Conservation (phyloP, 1,140 invertebrate species). For the Chlorops oryzae region DNA sequence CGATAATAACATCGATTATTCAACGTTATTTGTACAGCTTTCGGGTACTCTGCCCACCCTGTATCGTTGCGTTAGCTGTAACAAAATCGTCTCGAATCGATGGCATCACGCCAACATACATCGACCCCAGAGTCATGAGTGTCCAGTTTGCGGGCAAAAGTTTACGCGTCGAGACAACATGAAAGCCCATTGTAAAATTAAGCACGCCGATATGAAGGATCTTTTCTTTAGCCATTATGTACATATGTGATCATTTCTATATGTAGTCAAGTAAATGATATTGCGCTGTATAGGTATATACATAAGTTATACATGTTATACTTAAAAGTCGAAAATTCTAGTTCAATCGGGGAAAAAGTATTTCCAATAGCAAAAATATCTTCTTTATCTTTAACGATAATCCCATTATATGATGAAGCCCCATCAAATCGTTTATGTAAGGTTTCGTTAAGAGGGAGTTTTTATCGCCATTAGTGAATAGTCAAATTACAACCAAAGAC, state of each 20-base stretch:
- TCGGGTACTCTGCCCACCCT: constrained; percentile 44
- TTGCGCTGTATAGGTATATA: too few relatives aligned
- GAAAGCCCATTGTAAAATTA: constrained; percentile 63
- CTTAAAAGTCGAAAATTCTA: too few relatives aligned
- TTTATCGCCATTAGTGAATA: too few relatives aligned
- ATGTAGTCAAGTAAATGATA: constrained; percentile 43
- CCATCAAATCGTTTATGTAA: too few relatives aligned
- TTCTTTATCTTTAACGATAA: too few relatives aligned
- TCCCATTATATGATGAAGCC: too few relatives aligned
- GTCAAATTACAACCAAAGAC: too few relatives aligned
- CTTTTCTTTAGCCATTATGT: constrained; percentile 49
- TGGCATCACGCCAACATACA: constrained; percentile 68
- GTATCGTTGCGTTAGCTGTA: constrained; percentile 52
- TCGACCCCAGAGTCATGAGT: constrained; percentile 62
- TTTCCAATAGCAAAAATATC: too few relatives aligned
- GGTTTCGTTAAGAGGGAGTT: too few relatives aligned
- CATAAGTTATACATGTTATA: too few relatives aligned
- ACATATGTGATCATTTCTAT: constrained; percentile 51
- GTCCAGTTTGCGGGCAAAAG: constrained; percentile 60
- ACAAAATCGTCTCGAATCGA: constrained; percentile 65
- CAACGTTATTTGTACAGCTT: constrained; percentile 43
- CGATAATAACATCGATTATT: constrained; percentile 47
- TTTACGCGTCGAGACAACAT: constrained; percentile 66
- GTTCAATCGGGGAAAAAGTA: too few relatives aligned
- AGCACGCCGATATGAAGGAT: constrained; percentile 55